Conservation (phyloP, 1,140 invertebrate species). For the Drosophila cardini region DNA sequence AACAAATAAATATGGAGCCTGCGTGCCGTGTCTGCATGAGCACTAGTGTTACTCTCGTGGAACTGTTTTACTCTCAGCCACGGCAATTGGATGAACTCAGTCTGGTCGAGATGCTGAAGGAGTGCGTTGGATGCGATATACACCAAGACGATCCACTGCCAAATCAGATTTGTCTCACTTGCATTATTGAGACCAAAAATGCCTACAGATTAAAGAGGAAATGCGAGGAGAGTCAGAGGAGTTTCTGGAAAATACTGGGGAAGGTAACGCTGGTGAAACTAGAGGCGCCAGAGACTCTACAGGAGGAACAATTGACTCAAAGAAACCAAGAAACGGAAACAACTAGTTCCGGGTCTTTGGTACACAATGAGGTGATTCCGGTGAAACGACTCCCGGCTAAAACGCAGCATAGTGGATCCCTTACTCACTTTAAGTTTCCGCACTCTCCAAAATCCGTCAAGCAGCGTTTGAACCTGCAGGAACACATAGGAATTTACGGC, state of each 20-base stretch:
- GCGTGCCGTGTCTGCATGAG: conserved; percentile 25
- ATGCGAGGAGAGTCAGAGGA: conserved; percentile 19
- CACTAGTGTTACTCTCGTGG: conserved; percentile 13
- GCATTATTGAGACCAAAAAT: conserved; percentile 6
- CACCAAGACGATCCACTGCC: conserved; percentile 15
- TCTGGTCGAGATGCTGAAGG: conserved; percentile 11
- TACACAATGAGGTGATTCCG: neutral
- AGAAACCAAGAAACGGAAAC: neutral
- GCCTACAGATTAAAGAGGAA: conserved; percentile 17
- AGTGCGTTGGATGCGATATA: conserved; percentile 10
- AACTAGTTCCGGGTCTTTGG: neutral
- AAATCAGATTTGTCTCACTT: conserved; percentile 23
- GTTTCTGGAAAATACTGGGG: neutral
- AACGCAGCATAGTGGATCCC: neutral
- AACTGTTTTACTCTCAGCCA: neutral
- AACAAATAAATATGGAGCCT: conserved; percentile 7
- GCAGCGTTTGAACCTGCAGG: neutral
- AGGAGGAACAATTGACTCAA: neutral
- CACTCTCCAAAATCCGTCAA: conserved; percentile 6
- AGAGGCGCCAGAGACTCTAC: neutral
- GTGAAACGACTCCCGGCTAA: neutral
- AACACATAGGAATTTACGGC: neutral
- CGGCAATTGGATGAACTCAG: neutral
- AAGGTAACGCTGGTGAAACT: neutral
- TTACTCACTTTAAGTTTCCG: neutral